A percentile compares a stretch with the other conserved stretches of the same genome.
Conservation (phyloP, 2,888 invertebrate species). For the Zaprionus obscuricornis region DNA sequence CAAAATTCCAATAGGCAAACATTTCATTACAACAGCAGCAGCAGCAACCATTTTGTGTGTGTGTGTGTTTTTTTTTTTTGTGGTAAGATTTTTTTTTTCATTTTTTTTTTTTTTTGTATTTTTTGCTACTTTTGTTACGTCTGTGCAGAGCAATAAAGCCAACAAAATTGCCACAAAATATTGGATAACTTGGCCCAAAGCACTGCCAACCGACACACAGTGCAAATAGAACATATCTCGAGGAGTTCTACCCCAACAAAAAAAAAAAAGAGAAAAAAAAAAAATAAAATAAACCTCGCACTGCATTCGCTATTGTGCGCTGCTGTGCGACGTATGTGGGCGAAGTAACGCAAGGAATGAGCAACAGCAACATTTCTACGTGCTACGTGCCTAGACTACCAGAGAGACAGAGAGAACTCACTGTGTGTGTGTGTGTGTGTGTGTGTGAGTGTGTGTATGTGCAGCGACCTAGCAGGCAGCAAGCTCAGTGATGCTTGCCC, state of each 20-base stretch:
- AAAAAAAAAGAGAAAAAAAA: not conserved
- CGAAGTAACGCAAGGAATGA: not conserved
- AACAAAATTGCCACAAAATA: conserved; percentile 58
- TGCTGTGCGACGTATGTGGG: not conserved
- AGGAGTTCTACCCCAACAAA: conserved; percentile 13
- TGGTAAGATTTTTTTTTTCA: conserved; percentile 7
- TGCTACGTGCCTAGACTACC: conserved; percentile 61
- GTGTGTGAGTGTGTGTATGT: conserved; percentile 16
- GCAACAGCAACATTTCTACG: conserved; percentile 13
- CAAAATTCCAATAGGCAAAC: conserved; percentile 29
- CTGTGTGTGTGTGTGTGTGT: conserved; percentile 6
- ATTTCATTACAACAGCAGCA: conserved; percentile 41
- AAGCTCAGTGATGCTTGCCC: too few species aligned
- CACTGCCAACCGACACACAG: conserved; percentile 5
- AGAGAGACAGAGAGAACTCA: conserved; percentile 11
- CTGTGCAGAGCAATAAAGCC: conserved; percentile 53
- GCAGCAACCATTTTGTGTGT: too few species aligned
- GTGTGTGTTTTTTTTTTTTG: too few species aligned
- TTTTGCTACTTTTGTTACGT: not conserved
- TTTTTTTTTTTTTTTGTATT: too few species aligned
- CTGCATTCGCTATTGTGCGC: conserved; percentile 35
- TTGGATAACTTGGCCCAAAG: conserved; percentile 28
- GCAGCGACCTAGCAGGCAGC: too few species aligned
- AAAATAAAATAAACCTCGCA: conserved; percentile 51
- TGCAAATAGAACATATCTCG: conserved; percentile 44